Base-by-base conservation (phyloP, 2,888 invertebrate species). In the Masnerella sp. region DNA sequence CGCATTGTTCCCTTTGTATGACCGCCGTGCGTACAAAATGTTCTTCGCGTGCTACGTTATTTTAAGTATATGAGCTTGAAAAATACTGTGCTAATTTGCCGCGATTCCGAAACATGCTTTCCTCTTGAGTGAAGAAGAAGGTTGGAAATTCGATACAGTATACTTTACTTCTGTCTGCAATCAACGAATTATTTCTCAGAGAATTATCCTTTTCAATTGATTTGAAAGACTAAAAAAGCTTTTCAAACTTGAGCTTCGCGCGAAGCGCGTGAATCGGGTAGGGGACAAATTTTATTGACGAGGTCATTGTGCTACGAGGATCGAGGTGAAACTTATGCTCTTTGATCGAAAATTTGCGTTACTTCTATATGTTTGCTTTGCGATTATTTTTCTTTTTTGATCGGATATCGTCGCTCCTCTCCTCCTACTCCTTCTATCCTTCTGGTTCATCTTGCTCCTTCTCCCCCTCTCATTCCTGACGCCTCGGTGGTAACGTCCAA, bases 401-500 rank as follows among this genome's bases (percentile, higher is more conserved):
- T 68, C 68, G 67, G 59, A 42, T 59, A 49, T 62, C 42, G 52
- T 56, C 65, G 51, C 43, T 79, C 7, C 42, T 38, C 5, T 34
- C 1, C 11, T 36, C 9, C 9, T 32, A 8, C 8, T 8, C 5
- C 9, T 45, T 34, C n/a, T n/a, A n/a, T n/a, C n/a, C n/a, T n/a
- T n/a, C n/a, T n/a, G n/a, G n/a, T n/a, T 56, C 65, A 45, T 47
- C 79, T 5, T 51, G 28, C 5, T 34, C 1, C 11, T 36, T 14
- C 9, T 32, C 5, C 8, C 25, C 5, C 9, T 45, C 28, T 56
- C 82, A 83, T 78, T 83, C 84, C 75, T 84, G 82, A 79, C 83
- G 84, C 79, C 85, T 83, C 69, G 85, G 86, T 69, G 87, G 87
- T 72, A 87, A 76, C 62, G 87, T 87, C 87, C 87, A 87, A 75